Evolutionary conservation across 1,140 invertebrate species (phyloP).

Genomic region (Lepidurus arcticus): DNA sequence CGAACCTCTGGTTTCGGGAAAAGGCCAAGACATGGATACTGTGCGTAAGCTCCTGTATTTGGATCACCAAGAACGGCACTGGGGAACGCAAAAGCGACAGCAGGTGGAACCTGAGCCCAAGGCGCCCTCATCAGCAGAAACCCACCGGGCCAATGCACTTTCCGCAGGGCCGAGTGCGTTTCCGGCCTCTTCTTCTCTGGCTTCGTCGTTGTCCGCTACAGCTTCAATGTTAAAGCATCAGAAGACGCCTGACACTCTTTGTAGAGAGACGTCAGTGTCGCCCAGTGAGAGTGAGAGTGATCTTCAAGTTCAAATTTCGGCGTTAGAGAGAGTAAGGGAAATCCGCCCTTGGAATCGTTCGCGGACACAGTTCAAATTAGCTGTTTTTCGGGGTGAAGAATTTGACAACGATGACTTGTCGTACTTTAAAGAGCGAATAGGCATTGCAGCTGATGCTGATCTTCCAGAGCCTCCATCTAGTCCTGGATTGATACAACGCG

Average conservation of each 20-base stretch:
- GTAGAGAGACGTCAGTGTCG: neutral
- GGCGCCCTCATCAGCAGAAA: neutral
- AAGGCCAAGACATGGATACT: neutral
- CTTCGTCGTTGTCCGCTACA: neutral
- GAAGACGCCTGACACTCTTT: neutral
- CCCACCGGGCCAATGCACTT: neutral
- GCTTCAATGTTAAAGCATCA: neutral
- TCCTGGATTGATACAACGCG: neutral
- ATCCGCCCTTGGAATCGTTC: neutral
- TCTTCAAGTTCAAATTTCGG: neutral
- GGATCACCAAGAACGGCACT: neutral
- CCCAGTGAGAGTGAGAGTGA: neutral
- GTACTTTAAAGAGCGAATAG: neutral
- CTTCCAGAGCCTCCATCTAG: neutral
- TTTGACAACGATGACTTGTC: constrained; percentile 22
- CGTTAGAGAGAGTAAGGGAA: neutral
- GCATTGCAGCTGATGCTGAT: neutral
- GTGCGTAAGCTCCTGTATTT: neutral
- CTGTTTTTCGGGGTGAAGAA: neutral
- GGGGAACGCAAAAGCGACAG: neutral
- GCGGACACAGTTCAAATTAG: neutral
- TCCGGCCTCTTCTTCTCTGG: neutral
- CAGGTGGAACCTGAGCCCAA: constrained; percentile 5
- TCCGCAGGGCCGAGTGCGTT: neutral
- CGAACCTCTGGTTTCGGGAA: neutral